Percentiles rank a stretch among this genome's conserved stretches.
Conservation (phyloP, 2,113 vertebrate genomes). For the Callithrix jacchus region DNA sequence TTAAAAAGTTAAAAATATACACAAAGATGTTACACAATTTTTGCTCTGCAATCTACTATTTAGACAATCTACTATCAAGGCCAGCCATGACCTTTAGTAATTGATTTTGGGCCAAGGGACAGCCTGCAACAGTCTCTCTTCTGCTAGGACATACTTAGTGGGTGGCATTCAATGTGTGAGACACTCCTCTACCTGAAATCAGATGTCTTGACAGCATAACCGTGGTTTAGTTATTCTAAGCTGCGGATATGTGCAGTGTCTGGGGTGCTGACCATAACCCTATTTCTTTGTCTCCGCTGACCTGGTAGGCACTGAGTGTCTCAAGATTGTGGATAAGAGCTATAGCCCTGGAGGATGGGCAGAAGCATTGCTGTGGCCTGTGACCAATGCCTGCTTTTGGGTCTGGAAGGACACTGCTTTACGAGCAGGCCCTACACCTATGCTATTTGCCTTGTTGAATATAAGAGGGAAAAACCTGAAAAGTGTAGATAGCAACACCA, state of each 20-base stretch:
- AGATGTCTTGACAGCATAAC: not conserved
- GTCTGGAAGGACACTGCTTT: not conserved
- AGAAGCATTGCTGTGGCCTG: not conserved
- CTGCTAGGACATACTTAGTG: not conserved
- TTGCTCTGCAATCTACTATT: not conserved
- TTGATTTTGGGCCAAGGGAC: not conserved
- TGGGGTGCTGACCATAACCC: accelerated
- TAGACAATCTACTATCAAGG: too few relatives aligned
- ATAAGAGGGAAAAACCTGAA: not conserved
- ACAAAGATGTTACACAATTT: not conserved
- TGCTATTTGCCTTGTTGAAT: not conserved
- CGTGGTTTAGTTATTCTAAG: not conserved
- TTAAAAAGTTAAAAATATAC: not conserved
- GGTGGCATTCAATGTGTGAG: not conserved
- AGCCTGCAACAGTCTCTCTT: not conserved
- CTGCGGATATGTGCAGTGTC: not conserved
- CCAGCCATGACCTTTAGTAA: not conserved
- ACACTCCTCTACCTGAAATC: not conserved
- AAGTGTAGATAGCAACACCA: too few relatives aligned
- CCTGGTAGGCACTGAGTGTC: not conserved
- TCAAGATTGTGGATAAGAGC: not conserved
- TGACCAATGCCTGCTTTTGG: not conserved
- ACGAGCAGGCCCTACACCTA: not conserved
- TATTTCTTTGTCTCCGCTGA: not conserved
- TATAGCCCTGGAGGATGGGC: too few relatives aligned